Evolutionary conservation across 2,797 vertebrate genomes (phyloP), one percentile per base, ranked within the genome.

Genomic region (Melanotaenia trifasciata): DNA sequence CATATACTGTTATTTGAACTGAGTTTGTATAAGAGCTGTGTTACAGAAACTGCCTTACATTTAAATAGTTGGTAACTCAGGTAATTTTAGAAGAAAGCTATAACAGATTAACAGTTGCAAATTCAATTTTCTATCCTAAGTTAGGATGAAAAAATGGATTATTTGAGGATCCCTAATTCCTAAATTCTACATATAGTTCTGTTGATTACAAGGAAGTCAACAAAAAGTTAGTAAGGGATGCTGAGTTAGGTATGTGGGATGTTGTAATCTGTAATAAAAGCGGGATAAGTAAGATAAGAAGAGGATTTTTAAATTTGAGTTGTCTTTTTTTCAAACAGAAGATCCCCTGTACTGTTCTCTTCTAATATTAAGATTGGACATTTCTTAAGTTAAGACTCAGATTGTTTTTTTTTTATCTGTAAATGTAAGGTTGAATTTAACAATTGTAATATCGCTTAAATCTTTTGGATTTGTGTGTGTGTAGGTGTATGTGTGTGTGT

Each of bases 401-500:
- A 43, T 50, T 13, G 1, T 30, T 5, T 51, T 53, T 54, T 6
- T 63, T 10, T 22, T 3, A n/a, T 32, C 2, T 35, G 30, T 40
- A 67, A 59, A 54, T 43, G 10, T 53, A 22, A 57, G 9, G 4
- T 32, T 22, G n/a, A 22, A 50, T 20, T 57, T 40, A 51, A 32
- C 26, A 12, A 63, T 72, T 65, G 57, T 59, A 70, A 56, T 38
- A 24, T 35, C 14, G 35, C 22, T 54, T 32, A n/a, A 67, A 57
- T 76, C 30, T 59, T 78, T 65, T 68, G 33, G 54, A 51, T 72
- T 54, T 57, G 30, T 64, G 47, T 58, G 61, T 64, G 20, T 13
- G 43, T 18, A 56, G 67, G 60, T 70, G 68, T 64, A 50, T 68
- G 68, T 65, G 51, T 76, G 51, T 78, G 72, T 67, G 79, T 24